Base-by-base conservation (phyloP, 1,140 invertebrate genomes). In the Pseudomyrmex pallidus region DNA sequence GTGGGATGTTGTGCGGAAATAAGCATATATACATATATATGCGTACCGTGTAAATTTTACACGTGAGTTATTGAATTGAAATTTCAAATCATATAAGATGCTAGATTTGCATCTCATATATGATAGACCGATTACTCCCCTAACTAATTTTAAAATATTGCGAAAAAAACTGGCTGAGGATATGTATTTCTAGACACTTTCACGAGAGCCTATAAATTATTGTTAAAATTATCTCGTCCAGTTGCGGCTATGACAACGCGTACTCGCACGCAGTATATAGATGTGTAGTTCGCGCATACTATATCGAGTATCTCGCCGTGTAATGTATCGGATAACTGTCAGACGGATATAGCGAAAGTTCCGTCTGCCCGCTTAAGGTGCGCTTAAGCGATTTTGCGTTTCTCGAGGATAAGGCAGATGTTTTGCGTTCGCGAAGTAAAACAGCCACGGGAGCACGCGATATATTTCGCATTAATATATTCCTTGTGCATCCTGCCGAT, bases 261-360 rank as follows among this genome's bases (percentile, higher is more conserved):
- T 87, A 84, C 68, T 80, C 78, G 78, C 22, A 15, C 67, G 72
- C 35, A 63, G 9, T 46, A 52, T 54, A 63, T 44, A 64, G 22
- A 57, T 56, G 12, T 50, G 77, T 35, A 63, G 54, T 35, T 7
- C 56, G 70, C 25, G 86, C 85, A 87, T 87, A 87, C 68, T 76
- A 80, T 80, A 80, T 80, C 66, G 76, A 44, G 56, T 70, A 80
- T 68, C 66, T 46, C 56, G 66, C 17, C 73, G 70, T 84, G 67
- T 87, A 87, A 87, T 87, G 76, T 83, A 76, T 84, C 80, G 85
- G 76, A 84, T 87, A 87, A 74, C 85, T 87, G 86, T 87, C 85
- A 86, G 83, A 87, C 85, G 54, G 15, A 17, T 86, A 83, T 84
- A 77, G 68, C 86, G 80, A 84, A 87, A 87, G 80, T 87, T 84